Evolutionary conservation across 2,113 vertebrate species (phyloP), one percentile per base, ranked within the genome.

Genomic region (Chelonoidis abingdonii): DNA sequence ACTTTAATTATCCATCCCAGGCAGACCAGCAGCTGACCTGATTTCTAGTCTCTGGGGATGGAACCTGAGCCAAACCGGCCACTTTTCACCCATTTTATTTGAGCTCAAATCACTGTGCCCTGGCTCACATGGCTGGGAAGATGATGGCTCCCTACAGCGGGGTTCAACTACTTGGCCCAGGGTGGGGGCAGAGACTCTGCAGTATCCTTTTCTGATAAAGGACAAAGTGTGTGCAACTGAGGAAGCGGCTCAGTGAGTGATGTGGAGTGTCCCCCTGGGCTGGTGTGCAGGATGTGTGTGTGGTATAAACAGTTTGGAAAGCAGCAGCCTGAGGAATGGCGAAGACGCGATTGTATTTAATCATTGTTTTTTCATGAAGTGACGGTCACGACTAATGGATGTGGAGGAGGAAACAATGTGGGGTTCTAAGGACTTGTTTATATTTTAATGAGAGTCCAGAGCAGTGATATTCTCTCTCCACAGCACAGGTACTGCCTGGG

Each of bases 191-290:
- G 65, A 69, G 65, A 69, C 35, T 17, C 62, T n/a, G 35, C 35
- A n/a, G 31, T 19, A 16, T 4, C 29, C 13, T n/a, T n/a, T n/a
- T 35, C 29, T 35, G 16, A 21, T 27, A n/a, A 21, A 4, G 35
- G 9, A 35, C 65, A 38, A 2, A 21, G 35, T 38, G 35, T 0
- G 5, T 21, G 4, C 0, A 0, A n/a, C 80, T 62, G 22, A 0
- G 0, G 41, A 59, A 52, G n/a, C 2, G 12, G 57, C 57, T 29
- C 10, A 11, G 17, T 9, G 16, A 16, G 35, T 2, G 65, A 38
- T 5, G 65, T 38, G 65, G 65, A 7, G 17, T 35, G 65, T n/a
- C 17, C 65, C 65, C 14, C 35, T 29, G 16, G 35, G 31, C 65
- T 69, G 65, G 65, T 8, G 1, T 38, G 65, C 17, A 38, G 65